Evolutionary conservation across 2,113 vertebrate genomes (phyloP).

Genomic region (Zapus hudsonius): DNA sequence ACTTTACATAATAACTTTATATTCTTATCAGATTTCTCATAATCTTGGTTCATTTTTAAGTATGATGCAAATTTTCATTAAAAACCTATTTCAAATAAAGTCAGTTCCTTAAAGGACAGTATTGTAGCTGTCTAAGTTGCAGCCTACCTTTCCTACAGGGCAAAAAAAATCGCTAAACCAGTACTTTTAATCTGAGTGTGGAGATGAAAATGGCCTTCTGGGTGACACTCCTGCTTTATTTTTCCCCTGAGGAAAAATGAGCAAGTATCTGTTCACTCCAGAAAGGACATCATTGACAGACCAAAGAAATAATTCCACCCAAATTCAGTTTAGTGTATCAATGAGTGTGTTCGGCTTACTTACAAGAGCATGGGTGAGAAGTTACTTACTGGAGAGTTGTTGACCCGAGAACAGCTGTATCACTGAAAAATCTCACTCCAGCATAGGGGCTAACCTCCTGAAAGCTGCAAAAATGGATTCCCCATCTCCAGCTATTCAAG

Average conservation of each 20-base stretch:
- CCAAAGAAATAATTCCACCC: not conserved
- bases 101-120: not conserved
- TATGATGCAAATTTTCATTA: not conserved
- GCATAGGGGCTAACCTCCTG: not conserved
- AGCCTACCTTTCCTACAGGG: not conserved
- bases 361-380: not conserved
- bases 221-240: not conserved
- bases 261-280: not conserved
- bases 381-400: not conserved
- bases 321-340: not conserved
- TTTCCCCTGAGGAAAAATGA: constrained; percentile 15
- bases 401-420: not conserved
- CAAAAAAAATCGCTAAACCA: not conserved
- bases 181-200: not conserved
- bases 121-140: not conserved
- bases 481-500: not conserved
- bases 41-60: not conserved
- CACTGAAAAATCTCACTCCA: not conserved
- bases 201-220: not conserved
- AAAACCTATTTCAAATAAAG: constrained; percentile 10
- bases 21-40: not conserved
- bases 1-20: not conserved
- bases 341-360: not conserved
- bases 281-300: not conserved
- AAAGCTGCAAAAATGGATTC: not conserved